Base-by-base conservation (phyloP, 2,113 vertebrate genomes). In the Rhizomys pruinosus region DNA sequence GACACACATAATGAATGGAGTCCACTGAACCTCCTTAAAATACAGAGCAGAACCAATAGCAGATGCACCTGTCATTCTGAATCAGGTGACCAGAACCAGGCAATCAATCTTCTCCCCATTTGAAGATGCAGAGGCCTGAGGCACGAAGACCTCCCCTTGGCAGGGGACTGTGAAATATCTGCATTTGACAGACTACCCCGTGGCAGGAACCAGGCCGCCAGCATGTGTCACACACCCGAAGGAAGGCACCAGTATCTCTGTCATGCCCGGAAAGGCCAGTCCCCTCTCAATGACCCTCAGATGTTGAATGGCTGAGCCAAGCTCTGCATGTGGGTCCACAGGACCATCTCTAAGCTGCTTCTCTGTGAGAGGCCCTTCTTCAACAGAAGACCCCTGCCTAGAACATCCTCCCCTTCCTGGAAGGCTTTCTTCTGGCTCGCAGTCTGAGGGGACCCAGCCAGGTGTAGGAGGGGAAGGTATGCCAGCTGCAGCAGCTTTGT, bases 21-120 rank as follows among this genome's bases (percentile, higher is more conserved):
- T 37, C 22, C 32, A 29, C 1, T 29, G 88, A 90, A 87, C 82
- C 20, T 90, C 86, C 93, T 87, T 68, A 76, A 96, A 96, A 87
- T 91, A 84, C 20, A 47, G 64, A 59, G 78, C 7, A 74, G 77
- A 84, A 25, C 71, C 0, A 0, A 77, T 94, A 86, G 80, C 87
- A 74, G 66, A 68, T n/a, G 39, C 71, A 91, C 66, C 84, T 59
- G 81, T 91, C 96, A 16, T 69, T 85, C 71, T 44, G 90, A 82
- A 88, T 20, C 73, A 17, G 59, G 84, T 74, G 57, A 68, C 84
- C 93, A 39, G 81, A 85, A 44, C 78, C 8, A 1, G 57, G 93
- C 5, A 19, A 90, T 89, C 69, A 2, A 13, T 94, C 94, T 63
- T 29, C 39, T 5, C 0, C 61, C 79, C 22, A 34, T 84, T 69